Evolutionary conservation across 1,140 invertebrate genomes (phyloP).

Genomic region (Dinoponera quadriceps): DNA sequence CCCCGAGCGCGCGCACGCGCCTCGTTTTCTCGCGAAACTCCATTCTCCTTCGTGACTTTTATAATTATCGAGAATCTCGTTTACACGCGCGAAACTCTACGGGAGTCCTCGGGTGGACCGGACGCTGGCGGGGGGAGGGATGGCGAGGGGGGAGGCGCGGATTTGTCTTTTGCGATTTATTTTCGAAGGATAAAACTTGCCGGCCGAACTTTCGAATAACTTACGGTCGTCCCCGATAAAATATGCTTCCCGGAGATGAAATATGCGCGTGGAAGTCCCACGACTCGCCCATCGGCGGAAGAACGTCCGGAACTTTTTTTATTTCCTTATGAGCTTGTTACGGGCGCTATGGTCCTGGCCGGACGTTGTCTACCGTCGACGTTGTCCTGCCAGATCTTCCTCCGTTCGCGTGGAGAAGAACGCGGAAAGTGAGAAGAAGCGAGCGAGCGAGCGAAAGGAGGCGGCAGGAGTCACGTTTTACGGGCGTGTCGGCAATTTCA

Average conservation of each 20-base stretch:
- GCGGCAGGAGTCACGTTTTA: constrained; percentile 27
- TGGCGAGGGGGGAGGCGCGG: background rate
- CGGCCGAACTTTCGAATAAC: constrained; percentile 47
- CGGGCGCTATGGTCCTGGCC: constrained; percentile 21
- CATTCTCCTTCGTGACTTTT: background rate
- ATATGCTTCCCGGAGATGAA: constrained; percentile 52
- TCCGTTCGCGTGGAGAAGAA: constrained; percentile 16
- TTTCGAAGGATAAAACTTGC: constrained; percentile 61
- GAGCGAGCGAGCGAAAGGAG: too few species aligned
- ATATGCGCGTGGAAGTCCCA: constrained; percentile 26
- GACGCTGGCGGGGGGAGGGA: background rate
- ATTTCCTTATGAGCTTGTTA: constrained; percentile 63
- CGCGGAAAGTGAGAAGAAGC: background rate
- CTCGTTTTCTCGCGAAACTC: background rate
- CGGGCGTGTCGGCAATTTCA: constrained; percentile 15
- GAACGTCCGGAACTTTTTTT: constrained; percentile 64
- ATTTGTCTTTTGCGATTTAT: constrained; percentile 61
- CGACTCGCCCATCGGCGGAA: background rate
- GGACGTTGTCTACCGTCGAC: background rate
- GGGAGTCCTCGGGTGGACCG: too few species aligned
- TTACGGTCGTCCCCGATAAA: constrained; percentile 53
- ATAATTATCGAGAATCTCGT: constrained; percentile 36
- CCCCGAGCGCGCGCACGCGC: background rate
- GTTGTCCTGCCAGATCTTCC: background rate
- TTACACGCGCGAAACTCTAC: background rate